Conservation (phyloP, 2,888 invertebrate species). For the Panopea generosa region DNA sequence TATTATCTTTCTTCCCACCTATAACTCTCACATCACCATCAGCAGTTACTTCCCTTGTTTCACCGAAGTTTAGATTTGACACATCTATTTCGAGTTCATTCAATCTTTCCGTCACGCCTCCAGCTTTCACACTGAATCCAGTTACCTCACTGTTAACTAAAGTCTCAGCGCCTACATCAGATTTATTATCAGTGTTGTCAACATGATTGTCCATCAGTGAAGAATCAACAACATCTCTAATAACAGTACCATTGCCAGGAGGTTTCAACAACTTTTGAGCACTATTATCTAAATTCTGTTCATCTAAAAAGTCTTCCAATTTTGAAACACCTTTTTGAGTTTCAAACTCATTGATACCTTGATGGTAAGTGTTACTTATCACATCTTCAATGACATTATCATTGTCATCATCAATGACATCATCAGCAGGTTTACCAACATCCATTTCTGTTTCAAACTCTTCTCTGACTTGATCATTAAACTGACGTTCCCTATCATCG, state of each 20-base stretch:
- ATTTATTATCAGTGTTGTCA: constrained; percentile 10
- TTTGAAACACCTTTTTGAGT: not conserved
- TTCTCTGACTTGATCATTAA: too few relatives aligned
- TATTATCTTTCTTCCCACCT: constrained; percentile 22
- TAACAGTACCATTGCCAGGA: too few relatives aligned
- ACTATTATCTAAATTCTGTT: not conserved
- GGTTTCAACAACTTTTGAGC: not conserved
- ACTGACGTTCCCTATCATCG: not conserved
- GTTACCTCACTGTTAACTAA: constrained; percentile 65
- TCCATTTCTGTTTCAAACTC: too few relatives aligned
- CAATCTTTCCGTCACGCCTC: constrained; percentile 76
- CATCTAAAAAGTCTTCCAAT: constrained; percentile 10
- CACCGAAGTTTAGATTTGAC: constrained; percentile 54
- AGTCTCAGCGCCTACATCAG: constrained; percentile 50
- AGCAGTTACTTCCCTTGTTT: constrained; percentile 20
- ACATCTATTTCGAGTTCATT: constrained; percentile 75
- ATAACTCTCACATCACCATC: not conserved
- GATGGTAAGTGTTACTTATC: constrained; percentile 9
- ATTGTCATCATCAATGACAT: not conserved
- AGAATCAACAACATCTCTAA: too few relatives aligned
- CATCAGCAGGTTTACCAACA: constrained; percentile 1
- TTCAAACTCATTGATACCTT: not conserved
- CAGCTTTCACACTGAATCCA: constrained; percentile 69
- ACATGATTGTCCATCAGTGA: not conserved
- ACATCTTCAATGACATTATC: constrained; percentile 38